Percentiles rank a stretch among this genome's conserved stretches.
Conservation (phyloP, 2,113 vertebrate genomes). For the Dermatemys mawii region DNA sequence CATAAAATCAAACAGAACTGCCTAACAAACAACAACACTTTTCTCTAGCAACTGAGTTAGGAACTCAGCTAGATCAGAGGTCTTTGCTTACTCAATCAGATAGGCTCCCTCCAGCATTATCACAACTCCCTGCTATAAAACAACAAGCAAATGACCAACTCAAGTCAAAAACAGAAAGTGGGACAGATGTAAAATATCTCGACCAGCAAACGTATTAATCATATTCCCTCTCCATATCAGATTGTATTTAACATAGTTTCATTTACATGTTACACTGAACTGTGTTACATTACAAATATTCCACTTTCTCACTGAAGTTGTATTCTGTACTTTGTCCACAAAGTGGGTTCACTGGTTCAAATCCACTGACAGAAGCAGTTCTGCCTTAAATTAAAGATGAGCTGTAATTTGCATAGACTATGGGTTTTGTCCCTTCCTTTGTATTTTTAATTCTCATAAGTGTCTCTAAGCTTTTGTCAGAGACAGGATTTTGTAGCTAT, state of each 20-base stretch:
- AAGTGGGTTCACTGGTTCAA: slow-evolving; percentile 19
- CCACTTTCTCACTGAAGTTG: not conserved
- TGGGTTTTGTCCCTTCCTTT: not conserved
- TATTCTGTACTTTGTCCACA: not conserved
- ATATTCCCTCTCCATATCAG: not conserved
- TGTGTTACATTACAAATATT: not conserved
- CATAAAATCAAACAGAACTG: not conserved
- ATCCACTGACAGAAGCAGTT: slow-evolving; percentile 7
- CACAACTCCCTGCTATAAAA: not conserved
- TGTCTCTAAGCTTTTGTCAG: not conserved
- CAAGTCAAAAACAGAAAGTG: slow-evolving; percentile 4
- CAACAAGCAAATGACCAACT: not conserved
- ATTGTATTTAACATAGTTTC: not conserved
- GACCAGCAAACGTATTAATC: not conserved
- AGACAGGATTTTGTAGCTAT: not conserved
- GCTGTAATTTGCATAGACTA: not conserved
- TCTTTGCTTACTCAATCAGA: not conserved
- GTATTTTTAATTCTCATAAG: not conserved
- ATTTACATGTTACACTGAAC: not conserved
- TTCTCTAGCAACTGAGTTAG: not conserved
- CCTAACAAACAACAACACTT: not conserved
- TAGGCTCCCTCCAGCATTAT: not conserved
- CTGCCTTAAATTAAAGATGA: slow-evolving; percentile 1
- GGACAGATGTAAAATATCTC: not conserved
- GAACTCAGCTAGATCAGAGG: not conserved